Percentiles rank a stretch among this genome's conserved stretches.
phyloP scores from a whole-genome alignment of 92 coral and sea anemone species.

The Micromussa lordhowensis region DNA sequence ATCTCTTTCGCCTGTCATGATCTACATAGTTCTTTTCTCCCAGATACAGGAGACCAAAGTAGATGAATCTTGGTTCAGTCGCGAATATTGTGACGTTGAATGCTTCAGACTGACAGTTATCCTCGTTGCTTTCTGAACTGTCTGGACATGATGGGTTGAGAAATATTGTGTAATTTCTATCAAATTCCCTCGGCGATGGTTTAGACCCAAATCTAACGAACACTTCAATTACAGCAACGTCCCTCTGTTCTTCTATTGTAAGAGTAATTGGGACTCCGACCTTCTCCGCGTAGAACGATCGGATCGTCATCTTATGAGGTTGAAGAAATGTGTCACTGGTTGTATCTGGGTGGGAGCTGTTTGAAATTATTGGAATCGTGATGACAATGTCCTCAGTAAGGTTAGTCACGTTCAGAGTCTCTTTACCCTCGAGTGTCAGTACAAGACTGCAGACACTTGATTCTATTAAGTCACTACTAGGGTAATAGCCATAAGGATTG shows the following conservation, averaged over 20 bases:
- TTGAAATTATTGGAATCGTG: neutral
- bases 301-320: neutral
- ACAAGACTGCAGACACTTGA: slow-evolving; percentile 7
- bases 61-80: neutral
- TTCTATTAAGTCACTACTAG: neutral
- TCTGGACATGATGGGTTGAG: neutral
- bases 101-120: neutral
- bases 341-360: neutral
- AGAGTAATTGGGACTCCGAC: neutral
- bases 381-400: neutral
- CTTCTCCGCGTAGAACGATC: neutral
- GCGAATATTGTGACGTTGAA: neutral
- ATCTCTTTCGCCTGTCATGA: neutral
- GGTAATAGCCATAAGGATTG: slow-evolving; percentile 6
- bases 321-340: neutral
- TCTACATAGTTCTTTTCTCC: neutral
- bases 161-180: neutral
- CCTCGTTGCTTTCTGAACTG: neutral
- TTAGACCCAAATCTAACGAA: neutral
- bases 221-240: neutral
- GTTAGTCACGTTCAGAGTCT: neutral
- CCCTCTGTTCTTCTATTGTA: neutral
- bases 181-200: neutral
- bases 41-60: neutral
- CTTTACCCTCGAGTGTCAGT: neutral